Base-by-base conservation (phyloP, 2,113 vertebrate species). In the Zonotrichia leucophrys region DNA sequence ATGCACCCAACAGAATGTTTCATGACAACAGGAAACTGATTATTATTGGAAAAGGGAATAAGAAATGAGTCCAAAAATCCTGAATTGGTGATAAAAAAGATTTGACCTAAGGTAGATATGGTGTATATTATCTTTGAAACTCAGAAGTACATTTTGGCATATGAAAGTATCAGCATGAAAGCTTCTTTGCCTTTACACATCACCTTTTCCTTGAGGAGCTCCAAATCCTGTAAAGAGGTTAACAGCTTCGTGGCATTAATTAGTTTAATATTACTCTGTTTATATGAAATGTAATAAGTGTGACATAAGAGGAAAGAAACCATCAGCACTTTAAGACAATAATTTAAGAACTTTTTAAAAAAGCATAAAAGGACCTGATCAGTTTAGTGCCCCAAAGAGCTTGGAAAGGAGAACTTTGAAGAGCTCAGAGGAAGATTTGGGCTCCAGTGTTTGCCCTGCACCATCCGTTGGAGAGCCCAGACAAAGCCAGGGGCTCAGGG, bases 401-500 rank as follows among this genome's bases (percentile, higher is more conserved):
- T n/a, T 33, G 37, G 52, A 46, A 41, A 70, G 16, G 15, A 62
- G 49, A 64, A 64, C 6, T 11, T 21, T 9, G 9, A 47, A 27
- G 23, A 1, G 11, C 16, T 73, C 47, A n/a, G 58, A 44, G 72
- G 10, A 63, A 41, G 53, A 14, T 9, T 15, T 39, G 35, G 30
- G 42, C 14, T n/a, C 33, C 47, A 12, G 28, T 1, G n/a, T 13
- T 37, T 41, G 39, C 41, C 37, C 55, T 8, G 21, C 1, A 3
- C 5, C 0, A 2, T 3, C 16, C 55, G 5, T 0, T 18, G 60
- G 9, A 12, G 27, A 60, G 25, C 17, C 23, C 5, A 35, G 59
- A 21, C 1, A 3, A 25, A 47, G 42, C 16, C 31, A 79, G 52
- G 31, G 12, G 52, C 47, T 31, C 28, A 2, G 22, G n/a, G 42